These are phyloP conservation scores for Enteromius treurensis DNA, from an alignment of 2,797 vertebrate species.

Conservation along the genomic window DNA sequence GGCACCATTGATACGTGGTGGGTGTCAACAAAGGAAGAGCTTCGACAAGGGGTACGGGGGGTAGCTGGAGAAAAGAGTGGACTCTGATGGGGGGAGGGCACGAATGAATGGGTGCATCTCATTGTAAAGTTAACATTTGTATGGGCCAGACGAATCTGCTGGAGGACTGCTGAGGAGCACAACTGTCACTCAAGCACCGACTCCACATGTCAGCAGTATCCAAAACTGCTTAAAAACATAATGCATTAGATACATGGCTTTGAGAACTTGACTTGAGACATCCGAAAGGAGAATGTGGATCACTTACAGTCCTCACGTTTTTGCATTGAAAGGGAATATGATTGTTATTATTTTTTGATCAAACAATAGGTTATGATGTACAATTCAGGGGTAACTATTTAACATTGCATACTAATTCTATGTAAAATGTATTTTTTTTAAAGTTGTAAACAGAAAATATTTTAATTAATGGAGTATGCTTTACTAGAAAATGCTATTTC, in stretches of 20 bases:
- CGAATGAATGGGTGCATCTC: conserved; percentile 44
- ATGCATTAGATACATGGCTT: neutral
- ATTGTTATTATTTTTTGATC: neutral
- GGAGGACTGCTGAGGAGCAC: conserved; percentile 21
- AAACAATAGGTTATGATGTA: neutral
- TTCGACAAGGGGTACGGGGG: conserved; percentile 56
- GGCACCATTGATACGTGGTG: conserved; percentile 59
- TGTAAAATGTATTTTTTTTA: neutral
- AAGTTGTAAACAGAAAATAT: neutral
- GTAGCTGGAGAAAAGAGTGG: conserved; percentile 53
- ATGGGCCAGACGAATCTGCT: conserved; percentile 36
- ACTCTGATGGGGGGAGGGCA: conserved; percentile 30
- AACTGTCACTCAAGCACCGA: conserved; percentile 31
- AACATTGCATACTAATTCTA: neutral
- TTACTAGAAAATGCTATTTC: neutral
- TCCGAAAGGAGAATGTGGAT: neutral
- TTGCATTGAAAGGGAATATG: neutral
- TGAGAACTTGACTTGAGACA: neutral
- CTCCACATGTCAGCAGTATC: conserved; percentile 33
- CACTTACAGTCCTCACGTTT: neutral
- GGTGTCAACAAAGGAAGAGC: conserved; percentile 65
- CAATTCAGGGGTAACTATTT: neutral
- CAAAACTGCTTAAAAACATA: conserved; percentile 22
- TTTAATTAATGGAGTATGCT: neutral
- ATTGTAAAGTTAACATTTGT: conserved; percentile 39